Evolutionary conservation across 2,888 invertebrate species (phyloP).

Genomic region (Torymus aiolomorphi): DNA sequence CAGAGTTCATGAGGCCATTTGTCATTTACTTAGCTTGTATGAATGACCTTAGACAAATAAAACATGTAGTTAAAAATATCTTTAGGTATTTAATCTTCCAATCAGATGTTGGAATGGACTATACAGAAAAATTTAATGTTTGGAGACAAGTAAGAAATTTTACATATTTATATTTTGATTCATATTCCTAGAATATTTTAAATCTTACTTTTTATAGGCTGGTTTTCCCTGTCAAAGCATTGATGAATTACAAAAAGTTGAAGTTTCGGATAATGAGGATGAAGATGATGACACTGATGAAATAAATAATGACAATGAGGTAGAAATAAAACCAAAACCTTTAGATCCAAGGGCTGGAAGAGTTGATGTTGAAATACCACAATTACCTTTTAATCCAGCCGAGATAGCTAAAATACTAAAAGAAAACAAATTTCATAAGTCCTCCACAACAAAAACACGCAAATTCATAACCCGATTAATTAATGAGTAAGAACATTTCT

Average conservation of each 20-base stretch:
- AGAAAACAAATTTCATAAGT: conserved; percentile 76
- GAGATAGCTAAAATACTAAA: conserved; percentile 78
- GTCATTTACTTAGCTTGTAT: conserved; percentile 79
- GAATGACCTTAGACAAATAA: conserved; percentile 77
- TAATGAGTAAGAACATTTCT: conserved; percentile 75
- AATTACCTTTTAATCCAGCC: conserved; percentile 81
- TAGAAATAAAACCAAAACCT: conserved; percentile 62
- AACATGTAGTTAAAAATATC: conserved; percentile 78
- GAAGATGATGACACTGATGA: conserved; percentile 67
- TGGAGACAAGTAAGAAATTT: conserved; percentile 80
- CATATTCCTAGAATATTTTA: conserved; percentile 21
- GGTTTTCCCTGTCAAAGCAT: conserved; percentile 85
- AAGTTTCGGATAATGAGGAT: conserved; percentile 59
- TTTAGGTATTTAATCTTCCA: conserved; percentile 85
- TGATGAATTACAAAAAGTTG: conserved; percentile 80
- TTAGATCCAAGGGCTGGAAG: conserved; percentile 89
- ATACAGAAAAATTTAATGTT: conserved; percentile 81
- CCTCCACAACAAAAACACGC: conserved; percentile 78
- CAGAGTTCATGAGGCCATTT: conserved; percentile 83
- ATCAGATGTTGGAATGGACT: conserved; percentile 82
- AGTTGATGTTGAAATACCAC: conserved; percentile 84
- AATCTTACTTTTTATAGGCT: conserved; percentile 76
- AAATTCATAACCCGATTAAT: conserved; percentile 78
- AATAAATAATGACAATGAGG: conserved; percentile 72
- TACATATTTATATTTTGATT: neutral